phyloP scores from a whole-genome alignment of 2,797 vertebrate species.

The Rhinoraja longicauda region DNA sequence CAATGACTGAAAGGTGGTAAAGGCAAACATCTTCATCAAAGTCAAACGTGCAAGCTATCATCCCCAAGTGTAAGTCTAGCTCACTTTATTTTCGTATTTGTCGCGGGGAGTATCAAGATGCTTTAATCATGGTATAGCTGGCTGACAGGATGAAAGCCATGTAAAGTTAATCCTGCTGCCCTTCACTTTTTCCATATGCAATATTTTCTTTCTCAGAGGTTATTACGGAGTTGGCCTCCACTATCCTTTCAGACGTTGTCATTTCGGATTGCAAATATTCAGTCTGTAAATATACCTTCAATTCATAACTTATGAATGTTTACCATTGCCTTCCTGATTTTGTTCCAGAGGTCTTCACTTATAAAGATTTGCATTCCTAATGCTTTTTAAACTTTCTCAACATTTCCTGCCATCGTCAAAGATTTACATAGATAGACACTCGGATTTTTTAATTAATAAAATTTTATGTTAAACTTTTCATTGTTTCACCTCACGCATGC shows the following conservation, averaged over 20 bases:
- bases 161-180: neutral
- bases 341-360: neutral
- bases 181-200: neutral
- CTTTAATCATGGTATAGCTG: no score
- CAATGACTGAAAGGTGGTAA: no score
- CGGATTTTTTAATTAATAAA: no score
- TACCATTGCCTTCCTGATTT: neutral
- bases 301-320: neutral
- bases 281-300: neutral
- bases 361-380: neutral
- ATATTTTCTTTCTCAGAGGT: neutral
- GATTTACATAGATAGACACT: neutral
- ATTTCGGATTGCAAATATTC: neutral
- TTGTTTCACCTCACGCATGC: neutral
- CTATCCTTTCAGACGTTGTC: neutral
- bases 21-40: no score
- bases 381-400: neutral
- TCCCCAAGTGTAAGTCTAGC: neutral
- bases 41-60: no score
- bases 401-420: neutral
- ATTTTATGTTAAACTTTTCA: neutral
- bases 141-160: neutral
- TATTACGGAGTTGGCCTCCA: neutral
- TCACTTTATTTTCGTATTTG: neutral
- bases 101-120: neutral